Evolutionary conservation across 2,888 invertebrate species (phyloP).

Genomic region (Diogma glabrata): DNA sequence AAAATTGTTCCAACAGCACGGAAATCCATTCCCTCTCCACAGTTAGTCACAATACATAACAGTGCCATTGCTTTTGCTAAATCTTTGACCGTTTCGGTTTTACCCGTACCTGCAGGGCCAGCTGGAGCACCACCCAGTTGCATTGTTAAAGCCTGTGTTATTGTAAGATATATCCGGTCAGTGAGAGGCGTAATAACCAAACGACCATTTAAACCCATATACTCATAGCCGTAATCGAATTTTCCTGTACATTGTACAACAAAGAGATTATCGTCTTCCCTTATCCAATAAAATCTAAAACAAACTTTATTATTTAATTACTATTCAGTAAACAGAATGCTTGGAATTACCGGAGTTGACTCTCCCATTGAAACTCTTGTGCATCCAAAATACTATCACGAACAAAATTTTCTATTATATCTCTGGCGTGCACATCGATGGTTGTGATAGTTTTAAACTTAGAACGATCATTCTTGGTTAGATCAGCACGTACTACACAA

Average conservation of each 20-base stretch:
- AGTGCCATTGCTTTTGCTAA: slow-evolving; percentile 79
- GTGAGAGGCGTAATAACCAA: slow-evolving; percentile 87
- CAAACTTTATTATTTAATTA: neutral
- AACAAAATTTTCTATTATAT: slow-evolving; percentile 75
- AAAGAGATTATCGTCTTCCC: slow-evolving; percentile 64
- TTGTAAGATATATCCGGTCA: slow-evolving; percentile 83
- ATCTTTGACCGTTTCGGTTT: slow-evolving; percentile 88
- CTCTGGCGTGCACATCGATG: slow-evolving; percentile 84
- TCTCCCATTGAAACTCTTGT: slow-evolving; percentile 88
- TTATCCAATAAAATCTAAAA: slow-evolving; percentile 71
- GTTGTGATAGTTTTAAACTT: slow-evolving; percentile 85
- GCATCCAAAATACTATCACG: slow-evolving; percentile 70
- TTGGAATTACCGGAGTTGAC: slow-evolving; percentile 55
- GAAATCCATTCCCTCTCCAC: slow-evolving; percentile 89
- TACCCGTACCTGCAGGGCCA: slow-evolving; percentile 47
- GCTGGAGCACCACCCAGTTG: slow-evolving; percentile 86
- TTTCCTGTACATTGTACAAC: slow-evolving; percentile 72
- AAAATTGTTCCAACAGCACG: slow-evolving; percentile 68
- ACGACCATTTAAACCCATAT: slow-evolving; percentile 87
- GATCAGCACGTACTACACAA: slow-evolving; percentile 42
- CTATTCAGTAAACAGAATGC: slow-evolving; percentile 17
- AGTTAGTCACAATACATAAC: slow-evolving; percentile 77
- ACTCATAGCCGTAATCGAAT: slow-evolving; percentile 90
- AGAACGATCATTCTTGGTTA: slow-evolving; percentile 67
- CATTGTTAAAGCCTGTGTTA: slow-evolving; percentile 87